These are phyloP conservation scores for Procapra przewalskii DNA, from an alignment of 2,113 vertebrate genomes.

Conservation along the genomic window DNA sequence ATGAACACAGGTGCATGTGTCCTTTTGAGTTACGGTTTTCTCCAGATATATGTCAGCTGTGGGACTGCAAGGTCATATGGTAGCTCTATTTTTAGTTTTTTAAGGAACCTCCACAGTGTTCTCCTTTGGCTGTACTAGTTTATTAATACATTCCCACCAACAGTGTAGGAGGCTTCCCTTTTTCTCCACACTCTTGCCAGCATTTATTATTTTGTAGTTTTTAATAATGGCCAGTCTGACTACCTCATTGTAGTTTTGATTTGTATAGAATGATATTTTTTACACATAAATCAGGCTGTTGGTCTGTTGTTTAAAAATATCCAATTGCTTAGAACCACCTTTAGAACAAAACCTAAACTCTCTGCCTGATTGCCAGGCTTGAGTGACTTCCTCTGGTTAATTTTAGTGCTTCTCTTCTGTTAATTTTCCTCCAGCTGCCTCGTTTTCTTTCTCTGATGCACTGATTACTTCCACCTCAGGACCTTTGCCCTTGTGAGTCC, in stretches of 20 bases:
- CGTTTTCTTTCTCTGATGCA: background rate
- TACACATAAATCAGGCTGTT: background rate
- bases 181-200: background rate
- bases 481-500: background rate
- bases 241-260: background rate
- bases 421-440: background rate
- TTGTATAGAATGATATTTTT: background rate
- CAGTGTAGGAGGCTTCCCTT: background rate
- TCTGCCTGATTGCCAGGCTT: background rate
- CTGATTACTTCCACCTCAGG: background rate
- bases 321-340: background rate
- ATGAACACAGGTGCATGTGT: background rate
- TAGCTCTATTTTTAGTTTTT: background rate
- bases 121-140: background rate
- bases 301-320: background rate
- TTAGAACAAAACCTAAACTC: background rate
- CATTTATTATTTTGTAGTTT: background rate
- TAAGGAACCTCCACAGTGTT: background rate
- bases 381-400: background rate
- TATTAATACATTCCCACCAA: background rate
- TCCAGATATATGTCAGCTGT: background rate
- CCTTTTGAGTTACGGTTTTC: background rate
- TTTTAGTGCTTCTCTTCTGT: background rate
- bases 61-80: background rate
- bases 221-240: background rate